Base-by-base conservation (phyloP, 2,888 invertebrate genomes). In the Strigamia maritima region DNA sequence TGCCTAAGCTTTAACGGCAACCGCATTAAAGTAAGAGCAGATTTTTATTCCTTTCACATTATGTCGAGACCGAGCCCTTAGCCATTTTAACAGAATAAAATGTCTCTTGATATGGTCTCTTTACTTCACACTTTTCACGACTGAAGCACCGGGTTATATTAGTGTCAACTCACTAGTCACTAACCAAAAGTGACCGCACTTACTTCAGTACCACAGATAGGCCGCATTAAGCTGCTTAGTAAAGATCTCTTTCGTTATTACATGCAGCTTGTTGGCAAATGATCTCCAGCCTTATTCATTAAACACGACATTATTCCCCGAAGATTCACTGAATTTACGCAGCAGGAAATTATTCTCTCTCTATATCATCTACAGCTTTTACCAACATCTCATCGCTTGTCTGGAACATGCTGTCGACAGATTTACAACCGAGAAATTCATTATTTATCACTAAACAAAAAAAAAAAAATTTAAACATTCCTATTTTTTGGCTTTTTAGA, bases 181-280 rank as follows among this genome's bases (percentile, higher is more conserved):
- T n/a, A n/a, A 60, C 60, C 60, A 14, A 60, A 60, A 60, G 60
- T 60, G 60, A 60, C 60, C 60, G 60, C 60, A 60, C 60, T 60
- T 24, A 22, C 22, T 60, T 60, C 22, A 22, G 3, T 24, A 54
- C 60, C 22, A 22, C 60, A 22, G 60, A 60, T 60, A 60, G 60
- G 22, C 22, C 60, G 22, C 60, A 24, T 60, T 60, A 7, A 60
- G 60, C 60, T 22, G 22, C 22, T 60, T 60, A 60, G 60, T 60
- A 7, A 60, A 60, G 22, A 22, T 2, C 22, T 22, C 24, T 19
- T 54, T 24, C 60, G 60, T 60, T 60, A 44, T 44, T 44, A 44
- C 44, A 16, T 16, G 8, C 14, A 38, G 6, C 44, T 44, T 44
- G 44, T 44, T 60, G 60, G 22, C 60, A 60, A 60, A 60, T 24